Evolutionary conservation across 1,140 invertebrate species (phyloP).

Genomic region (Monochamus saltuarius): DNA sequence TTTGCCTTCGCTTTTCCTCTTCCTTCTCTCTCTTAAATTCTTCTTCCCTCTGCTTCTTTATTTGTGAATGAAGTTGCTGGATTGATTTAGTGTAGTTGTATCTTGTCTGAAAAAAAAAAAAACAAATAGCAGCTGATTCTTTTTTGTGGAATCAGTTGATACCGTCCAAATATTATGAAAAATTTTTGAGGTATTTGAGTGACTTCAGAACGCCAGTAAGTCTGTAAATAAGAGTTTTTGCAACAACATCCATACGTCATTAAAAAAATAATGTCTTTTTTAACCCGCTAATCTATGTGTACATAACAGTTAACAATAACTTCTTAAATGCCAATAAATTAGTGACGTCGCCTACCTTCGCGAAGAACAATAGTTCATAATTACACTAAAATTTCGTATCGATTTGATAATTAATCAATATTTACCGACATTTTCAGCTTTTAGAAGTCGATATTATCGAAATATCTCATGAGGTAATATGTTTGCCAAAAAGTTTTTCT

Average conservation of each 20-base stretch:
- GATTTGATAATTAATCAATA: not conserved
- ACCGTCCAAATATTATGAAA: too few species aligned
- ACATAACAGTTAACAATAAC: not conserved
- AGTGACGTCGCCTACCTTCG: not conserved
- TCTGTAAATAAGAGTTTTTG: too few species aligned
- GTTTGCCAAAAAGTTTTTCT: too few species aligned
- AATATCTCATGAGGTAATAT: too few species aligned
- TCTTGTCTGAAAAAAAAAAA: slow-evolving; percentile 11
- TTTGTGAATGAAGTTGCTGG: slow-evolving; percentile 30
- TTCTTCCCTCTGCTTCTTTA: slow-evolving; percentile 57
- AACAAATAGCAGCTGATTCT: not conserved
- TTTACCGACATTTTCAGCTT: not conserved
- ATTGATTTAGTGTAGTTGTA: slow-evolving; percentile 34
- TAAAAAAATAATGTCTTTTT: not conserved
- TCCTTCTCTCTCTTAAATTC: slow-evolving; percentile 68
- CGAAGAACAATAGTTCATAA: not conserved
- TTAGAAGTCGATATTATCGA: too few species aligned
- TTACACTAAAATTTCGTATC: not conserved
- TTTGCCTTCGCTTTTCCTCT: slow-evolving; percentile 66
- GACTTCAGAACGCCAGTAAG: too few species aligned
- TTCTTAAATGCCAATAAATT: not conserved
- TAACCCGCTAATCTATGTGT: not conserved
- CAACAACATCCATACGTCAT: too few species aligned
- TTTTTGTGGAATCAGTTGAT: not conserved
- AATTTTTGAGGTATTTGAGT: too few species aligned